phyloP scores from a whole-genome alignment of 2,888 invertebrate species.

The Sesia bembeciformis region DNA sequence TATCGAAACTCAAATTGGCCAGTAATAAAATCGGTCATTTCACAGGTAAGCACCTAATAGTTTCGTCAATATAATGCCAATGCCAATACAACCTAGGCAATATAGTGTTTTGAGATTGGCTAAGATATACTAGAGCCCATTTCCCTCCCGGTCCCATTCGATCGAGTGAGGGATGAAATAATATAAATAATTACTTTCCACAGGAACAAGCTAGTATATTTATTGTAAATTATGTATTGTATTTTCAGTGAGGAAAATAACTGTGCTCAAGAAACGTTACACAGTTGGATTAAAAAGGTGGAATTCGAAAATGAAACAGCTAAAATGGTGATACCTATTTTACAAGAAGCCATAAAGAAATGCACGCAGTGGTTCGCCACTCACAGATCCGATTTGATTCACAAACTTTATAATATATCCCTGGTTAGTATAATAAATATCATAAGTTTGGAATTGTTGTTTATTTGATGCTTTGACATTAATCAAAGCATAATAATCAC shows the following conservation, averaged over 20 bases:
- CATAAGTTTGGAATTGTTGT: too few relatives aligned
- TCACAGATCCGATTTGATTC: constrained; percentile 38
- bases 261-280: constrained; percentile 40
- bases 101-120: too few relatives aligned
- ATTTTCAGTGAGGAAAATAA: constrained; percentile 41
- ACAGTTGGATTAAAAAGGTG: constrained; percentile 36
- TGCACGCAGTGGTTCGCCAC: constrained; percentile 42
- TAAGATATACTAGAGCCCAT: too few relatives aligned
- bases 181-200: not conserved
- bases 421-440: constrained; percentile 27
- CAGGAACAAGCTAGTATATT: too few relatives aligned
- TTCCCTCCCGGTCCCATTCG: too few relatives aligned
- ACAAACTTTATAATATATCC: constrained; percentile 38
- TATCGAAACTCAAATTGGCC: too few relatives aligned
- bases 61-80: too few relatives aligned
- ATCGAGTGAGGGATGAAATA: not conserved
- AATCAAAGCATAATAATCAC: too few relatives aligned
- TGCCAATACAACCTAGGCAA: too few relatives aligned
- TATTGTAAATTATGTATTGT: not conserved
- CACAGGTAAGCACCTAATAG: too few relatives aligned
- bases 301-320: constrained; percentile 42
- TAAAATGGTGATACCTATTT: constrained; percentile 34
- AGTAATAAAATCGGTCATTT: too few relatives aligned
- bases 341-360: constrained; percentile 37
- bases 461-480: too few relatives aligned